Base-by-base conservation (phyloP, 2,888 invertebrate species). In the Leuctra nigra region DNA sequence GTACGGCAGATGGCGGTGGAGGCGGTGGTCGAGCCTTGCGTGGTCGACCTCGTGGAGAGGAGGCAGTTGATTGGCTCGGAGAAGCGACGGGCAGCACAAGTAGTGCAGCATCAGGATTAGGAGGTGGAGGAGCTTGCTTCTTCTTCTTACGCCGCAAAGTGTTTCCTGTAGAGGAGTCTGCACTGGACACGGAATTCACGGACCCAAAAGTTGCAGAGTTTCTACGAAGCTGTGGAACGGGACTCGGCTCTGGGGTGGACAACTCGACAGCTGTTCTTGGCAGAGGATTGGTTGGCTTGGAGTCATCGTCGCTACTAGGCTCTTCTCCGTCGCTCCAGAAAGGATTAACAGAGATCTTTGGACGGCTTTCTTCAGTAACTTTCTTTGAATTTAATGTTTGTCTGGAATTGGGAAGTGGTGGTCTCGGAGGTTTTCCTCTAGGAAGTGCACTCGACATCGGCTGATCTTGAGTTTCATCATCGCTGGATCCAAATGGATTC, bases 291-390 rank as follows among this genome's bases (percentile, higher is more conserved):
- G n/a, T n/a, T n/a, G n/a, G n/a, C n/a, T n/a, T n/a, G n/a, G n/a
- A n/a, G n/a, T 75, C 75, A 58, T 78, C 77, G 54, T 80, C 81
- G 25, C 77, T 75, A 4, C 77, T 76, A 29, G 79, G 79, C 62
- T 84, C 84, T 63, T 86, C 86, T 25, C 79, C 83, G 64, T 85
- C 86, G 60, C 82, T 83, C 77, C 82, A 84, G 68, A 89, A 88
- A 0, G 88, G 88, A 75, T 87, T 88, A 16, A 77, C 66, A 64
- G 69, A 75, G 39, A 76, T 74, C 11, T 78, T 79, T 2, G 36
- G 20, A n/a, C n/a, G n/a, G n/a, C n/a, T n/a, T 4, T 23, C 38
- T 35, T 60, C 52, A 55, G 20, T 23, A 59, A 57, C 48, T 55
- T 63, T 63, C 39, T 55, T 64, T 9, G 18, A 11, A 16, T 16